These are phyloP conservation scores for Crotalus horridus DNA, from an alignment of 2,113 vertebrate genomes.

Conservation along the genomic window DNA sequence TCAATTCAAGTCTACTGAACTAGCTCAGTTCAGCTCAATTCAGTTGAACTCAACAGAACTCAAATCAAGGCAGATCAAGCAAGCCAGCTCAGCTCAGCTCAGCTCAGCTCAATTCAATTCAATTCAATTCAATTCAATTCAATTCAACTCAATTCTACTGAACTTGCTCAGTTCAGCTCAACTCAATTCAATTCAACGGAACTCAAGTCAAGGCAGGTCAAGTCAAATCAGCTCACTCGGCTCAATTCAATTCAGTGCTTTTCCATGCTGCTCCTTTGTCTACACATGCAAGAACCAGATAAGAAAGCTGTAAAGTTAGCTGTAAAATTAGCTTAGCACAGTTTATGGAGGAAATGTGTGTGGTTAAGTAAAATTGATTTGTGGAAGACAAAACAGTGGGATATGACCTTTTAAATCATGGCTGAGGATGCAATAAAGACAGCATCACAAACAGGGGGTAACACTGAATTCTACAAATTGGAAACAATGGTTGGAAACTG, in stretches of 20 bases:
- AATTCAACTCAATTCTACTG: too few species aligned
- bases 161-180: too few species aligned
- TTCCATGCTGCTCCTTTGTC: neutral
- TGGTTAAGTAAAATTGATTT: neutral
- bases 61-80: too few species aligned
- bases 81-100: too few species aligned
- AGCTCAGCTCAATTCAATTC: too few species aligned
- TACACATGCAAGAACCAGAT: neutral
- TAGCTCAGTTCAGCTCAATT: too few species aligned
- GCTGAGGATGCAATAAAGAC: neutral
- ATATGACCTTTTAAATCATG: neutral
- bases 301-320: neutral
- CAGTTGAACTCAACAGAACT: too few species aligned
- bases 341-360: neutral
- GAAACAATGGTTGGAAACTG: too few species aligned
- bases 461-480: neutral
- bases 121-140: too few species aligned
- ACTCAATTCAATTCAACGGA: accelerated
- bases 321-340: neutral
- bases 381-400: neutral
- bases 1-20: too few species aligned
- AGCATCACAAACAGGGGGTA: neutral
- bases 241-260: neutral
- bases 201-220: too few species aligned
- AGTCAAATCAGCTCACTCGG: neutral